phyloP scores from a whole-genome alignment of 2,888 invertebrate genomes.

The Nomada hirtipes region DNA sequence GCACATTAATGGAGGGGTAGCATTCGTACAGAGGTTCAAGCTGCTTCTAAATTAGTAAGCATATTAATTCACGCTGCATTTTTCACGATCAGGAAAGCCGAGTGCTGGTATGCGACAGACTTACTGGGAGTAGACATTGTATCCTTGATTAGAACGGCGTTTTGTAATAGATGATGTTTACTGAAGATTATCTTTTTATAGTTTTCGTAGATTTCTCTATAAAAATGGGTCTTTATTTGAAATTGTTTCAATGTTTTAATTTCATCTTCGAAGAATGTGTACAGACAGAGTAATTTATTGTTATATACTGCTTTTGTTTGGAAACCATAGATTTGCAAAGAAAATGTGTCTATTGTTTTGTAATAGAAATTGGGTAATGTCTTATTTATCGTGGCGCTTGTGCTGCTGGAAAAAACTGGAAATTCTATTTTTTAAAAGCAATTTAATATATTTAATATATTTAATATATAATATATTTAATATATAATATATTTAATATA shows the following conservation, averaged over 20 bases:
- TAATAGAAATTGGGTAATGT: no score
- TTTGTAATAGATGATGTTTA: constrained; percentile 31
- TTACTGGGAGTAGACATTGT: constrained; percentile 50
- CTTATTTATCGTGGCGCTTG: no score
- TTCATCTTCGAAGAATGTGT: neutral
- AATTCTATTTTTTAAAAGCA: no score
- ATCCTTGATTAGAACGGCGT: constrained; percentile 28
- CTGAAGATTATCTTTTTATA: constrained; percentile 13
- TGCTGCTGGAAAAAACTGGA: no score
- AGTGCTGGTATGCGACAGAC: constrained; percentile 51
- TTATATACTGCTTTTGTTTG: neutral
- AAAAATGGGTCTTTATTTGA: neutral
- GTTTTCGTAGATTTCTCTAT: neutral
- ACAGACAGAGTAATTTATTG: neutral
- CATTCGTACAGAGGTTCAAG: constrained; percentile 41
- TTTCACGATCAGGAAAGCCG: constrained; percentile 18
- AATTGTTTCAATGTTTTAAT: neutral
- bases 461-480: no score
- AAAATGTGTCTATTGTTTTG: neutral
- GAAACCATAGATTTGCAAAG: neutral
- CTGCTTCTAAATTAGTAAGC: constrained; percentile 27
- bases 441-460: neutral
- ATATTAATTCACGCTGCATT: constrained; percentile 16
- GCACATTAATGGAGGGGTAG: constrained; percentile 18
- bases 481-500: no score